A percentile compares a stretch with the other conserved stretches of the same genome.
These are phyloP conservation scores for Psammodynastes pulverulentus DNA, from an alignment of 2,113 vertebrate genomes.

Conservation along the genomic window DNA sequence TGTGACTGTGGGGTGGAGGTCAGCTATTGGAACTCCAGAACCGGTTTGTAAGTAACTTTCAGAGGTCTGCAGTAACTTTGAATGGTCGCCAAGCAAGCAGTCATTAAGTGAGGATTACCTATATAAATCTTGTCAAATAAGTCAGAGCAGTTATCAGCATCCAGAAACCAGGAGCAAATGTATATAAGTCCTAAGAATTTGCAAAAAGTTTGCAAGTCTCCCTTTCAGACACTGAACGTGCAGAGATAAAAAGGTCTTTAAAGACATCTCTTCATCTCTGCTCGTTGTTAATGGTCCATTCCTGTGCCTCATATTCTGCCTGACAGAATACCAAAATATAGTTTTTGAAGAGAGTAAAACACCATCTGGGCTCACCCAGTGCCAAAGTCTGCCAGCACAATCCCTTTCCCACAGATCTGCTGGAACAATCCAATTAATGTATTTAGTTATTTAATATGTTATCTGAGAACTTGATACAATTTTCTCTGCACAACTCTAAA, in stretches of 20 bases:
- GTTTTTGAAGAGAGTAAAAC: not conserved
- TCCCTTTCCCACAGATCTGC: not conserved
- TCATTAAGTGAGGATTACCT: not conserved
- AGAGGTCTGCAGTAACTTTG: not conserved
- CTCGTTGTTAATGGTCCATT: not conserved
- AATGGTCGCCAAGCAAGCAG: not conserved
- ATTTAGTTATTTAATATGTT: slow-evolving; percentile 9
- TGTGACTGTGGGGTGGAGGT: not conserved
- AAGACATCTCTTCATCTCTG: not conserved
- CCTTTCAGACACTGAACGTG: not conserved
- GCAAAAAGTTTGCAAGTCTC: not conserved
- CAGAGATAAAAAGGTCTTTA: not conserved
- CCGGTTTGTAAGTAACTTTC: not conserved
- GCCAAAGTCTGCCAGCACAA: not conserved
- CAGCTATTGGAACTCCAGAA: not conserved
- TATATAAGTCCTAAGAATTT: not conserved
- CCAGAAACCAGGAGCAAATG: not conserved
- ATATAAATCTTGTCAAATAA: not conserved
- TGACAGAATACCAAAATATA: not conserved
- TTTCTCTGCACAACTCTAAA: slow-evolving; percentile 11
- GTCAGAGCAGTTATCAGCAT: not conserved
- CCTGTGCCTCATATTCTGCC: not conserved
- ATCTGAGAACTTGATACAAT: slow-evolving; percentile 9
- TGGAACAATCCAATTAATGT: slow-evolving; percentile 3
- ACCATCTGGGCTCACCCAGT: not conserved